Evolutionary conservation across 2,888 invertebrate genomes (phyloP), one percentile per base, ranked within the genome.

Genomic region (Stratiomys singularior): DNA sequence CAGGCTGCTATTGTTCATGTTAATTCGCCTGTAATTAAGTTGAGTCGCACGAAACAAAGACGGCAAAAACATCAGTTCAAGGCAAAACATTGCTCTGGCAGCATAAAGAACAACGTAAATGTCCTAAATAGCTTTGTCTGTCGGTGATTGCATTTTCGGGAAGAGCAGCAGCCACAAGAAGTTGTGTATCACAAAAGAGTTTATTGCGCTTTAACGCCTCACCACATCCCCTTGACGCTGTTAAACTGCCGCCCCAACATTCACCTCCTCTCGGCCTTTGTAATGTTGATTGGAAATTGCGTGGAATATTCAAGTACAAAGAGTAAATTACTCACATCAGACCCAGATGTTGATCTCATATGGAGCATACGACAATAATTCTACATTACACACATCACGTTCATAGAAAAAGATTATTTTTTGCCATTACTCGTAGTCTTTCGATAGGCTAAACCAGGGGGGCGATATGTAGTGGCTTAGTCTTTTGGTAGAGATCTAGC

Each of bases 271-370:
- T 52, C 52, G 15, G 52, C 52, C 52, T 52, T 52, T 4, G 52
- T 52, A 18, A 52, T 5, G 52, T 52, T 60, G 23, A 60, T 60
- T 60, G 58, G 58, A 21, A 60, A 60, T 60, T 60, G 21, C 58
- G 25, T 60, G 3, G 25, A 60, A 60, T 60, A 25, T 60, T 11
- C 25, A 18, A 60, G 25, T 60, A 23, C 58, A 23, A 60, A 60
- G 2, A 60, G 23, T 60, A 60, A 23, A 60, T 52, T 52, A 18
- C 52, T 9, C n/a, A 52, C 52, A 52, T 52, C 18, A 52, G 4
- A 52, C 37, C 37, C 3, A 37, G 37, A 9, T 37, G 37, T 5
- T 37, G 37, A 37, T 37, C 37, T 37, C 37, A 9, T 37, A 37
- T 37, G 37, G 37, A 5, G 9, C 37, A 37, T 37, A 5, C 37